Percentiles rank a stretch among this genome's conserved stretches.
These are phyloP conservation scores for human DNA, from an alignment of 2,113 vertebrate species.

Conservation along the genomic window DNA sequence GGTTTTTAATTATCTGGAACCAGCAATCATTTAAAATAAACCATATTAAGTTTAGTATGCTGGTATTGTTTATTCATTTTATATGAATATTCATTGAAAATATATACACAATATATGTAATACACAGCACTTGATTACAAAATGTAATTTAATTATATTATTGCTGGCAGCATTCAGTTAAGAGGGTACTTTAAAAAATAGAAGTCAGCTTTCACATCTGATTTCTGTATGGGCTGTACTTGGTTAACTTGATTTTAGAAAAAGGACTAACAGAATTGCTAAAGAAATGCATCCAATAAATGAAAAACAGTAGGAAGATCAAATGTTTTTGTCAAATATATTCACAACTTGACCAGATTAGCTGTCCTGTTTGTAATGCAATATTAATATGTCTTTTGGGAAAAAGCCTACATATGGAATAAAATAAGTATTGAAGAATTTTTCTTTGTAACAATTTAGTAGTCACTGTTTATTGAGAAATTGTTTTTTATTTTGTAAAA, in stretches of 20 bases:
- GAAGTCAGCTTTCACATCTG: conserved; percentile 48
- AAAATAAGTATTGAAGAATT: conserved; percentile 36
- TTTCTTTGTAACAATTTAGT: conserved; percentile 53
- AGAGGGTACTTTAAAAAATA: conserved; percentile 57
- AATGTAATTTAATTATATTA: conserved; percentile 55
- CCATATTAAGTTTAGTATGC: conserved; percentile 73
- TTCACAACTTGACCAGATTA: neutral
- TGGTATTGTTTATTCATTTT: conserved; percentile 63
- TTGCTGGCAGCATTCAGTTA: conserved; percentile 58
- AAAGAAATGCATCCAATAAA: neutral
- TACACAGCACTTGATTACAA: conserved; percentile 61
- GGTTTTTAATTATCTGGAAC: conserved; percentile 82
- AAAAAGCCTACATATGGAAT: conserved; percentile 45
- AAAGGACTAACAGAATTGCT: conserved; percentile 21
- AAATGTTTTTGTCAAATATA: conserved; percentile 10
- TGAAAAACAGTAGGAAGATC: neutral
- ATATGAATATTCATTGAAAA: conserved; percentile 16
- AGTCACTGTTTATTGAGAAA: conserved; percentile 43
- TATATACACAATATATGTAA: conserved; percentile 20
- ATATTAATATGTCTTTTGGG: neutral
- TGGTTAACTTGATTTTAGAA: conserved; percentile 60
- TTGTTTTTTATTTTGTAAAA: conserved; percentile 62
- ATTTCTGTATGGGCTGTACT: conserved; percentile 30
- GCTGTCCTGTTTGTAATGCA: conserved; percentile 42
- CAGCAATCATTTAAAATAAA: conserved; percentile 81